Percentiles rank a stretch among this genome's conserved stretches.
Evolutionary conservation across 2,797 vertebrate genomes (phyloP).

Genomic region (Takifugu ocellatus): DNA sequence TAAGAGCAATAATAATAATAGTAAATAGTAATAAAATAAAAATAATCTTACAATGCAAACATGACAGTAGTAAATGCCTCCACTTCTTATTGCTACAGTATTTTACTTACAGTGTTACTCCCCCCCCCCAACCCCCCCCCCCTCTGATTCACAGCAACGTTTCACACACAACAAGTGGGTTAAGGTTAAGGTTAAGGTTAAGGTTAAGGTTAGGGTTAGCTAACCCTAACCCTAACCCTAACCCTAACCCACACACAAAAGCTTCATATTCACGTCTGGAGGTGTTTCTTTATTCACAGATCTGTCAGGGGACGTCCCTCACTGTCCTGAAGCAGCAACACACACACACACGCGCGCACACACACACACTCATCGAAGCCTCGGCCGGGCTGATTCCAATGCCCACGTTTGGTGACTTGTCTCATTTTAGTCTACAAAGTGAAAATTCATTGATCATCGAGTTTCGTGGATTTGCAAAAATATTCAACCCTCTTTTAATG

Average conservation of each 20-base stretch:
- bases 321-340: slow-evolving; percentile 60
- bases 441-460: slow-evolving; percentile 60
- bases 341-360: slow-evolving; percentile 52
- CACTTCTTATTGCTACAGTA: slow-evolving; percentile 88
- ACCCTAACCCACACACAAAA: slow-evolving; percentile 36
- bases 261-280: slow-evolving; percentile 62
- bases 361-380: slow-evolving; percentile 80
- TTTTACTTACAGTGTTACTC: slow-evolving; percentile 74
- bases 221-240: no score
- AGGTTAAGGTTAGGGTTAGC: no score
- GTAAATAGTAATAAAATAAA: slow-evolving; percentile 82
- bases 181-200: no score
- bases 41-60: slow-evolving; percentile 85
- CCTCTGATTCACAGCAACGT: slow-evolving; percentile 70
- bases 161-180: slow-evolving; percentile 39
- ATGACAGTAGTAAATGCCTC: slow-evolving; percentile 82
- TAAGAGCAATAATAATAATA: slow-evolving; percentile 80
- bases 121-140: slow-evolving; percentile 55
- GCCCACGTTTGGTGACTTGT: slow-evolving; percentile 55
- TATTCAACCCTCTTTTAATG: slow-evolving; percentile 76
- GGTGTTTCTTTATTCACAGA: slow-evolving; percentile 50
- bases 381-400: slow-evolving; percentile 84
- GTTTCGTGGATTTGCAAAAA: slow-evolving; percentile 69
- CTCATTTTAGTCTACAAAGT: slow-evolving; percentile 60
- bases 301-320: slow-evolving; percentile 47